These are phyloP conservation scores for Tenualosa ilisha DNA, from an alignment of 2,797 vertebrate species.

Conservation along the genomic window DNA sequence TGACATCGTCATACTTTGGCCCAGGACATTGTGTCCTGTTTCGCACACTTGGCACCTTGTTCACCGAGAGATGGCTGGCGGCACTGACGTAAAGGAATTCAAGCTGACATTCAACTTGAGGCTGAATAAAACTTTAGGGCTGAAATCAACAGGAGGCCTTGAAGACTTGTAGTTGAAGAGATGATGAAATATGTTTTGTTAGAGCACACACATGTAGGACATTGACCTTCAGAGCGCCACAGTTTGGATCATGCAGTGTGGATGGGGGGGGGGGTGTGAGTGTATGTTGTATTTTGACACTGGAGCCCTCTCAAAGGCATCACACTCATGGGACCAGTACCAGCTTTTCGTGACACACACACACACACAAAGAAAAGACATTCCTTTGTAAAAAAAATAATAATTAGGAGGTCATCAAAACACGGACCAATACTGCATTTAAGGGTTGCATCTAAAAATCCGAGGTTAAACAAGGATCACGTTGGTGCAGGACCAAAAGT, in stretches of 20 bases:
- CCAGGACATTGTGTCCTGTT: conserved; percentile 6
- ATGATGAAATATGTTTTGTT: neutral
- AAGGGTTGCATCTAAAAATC: neutral
- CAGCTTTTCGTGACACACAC: neutral
- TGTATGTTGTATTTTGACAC: neutral
- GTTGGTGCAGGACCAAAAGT: neutral
- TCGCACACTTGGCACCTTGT: conserved; percentile 7
- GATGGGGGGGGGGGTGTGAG: neutral
- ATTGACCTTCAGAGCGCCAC: too few species aligned
- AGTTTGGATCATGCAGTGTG: neutral
- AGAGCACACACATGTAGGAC: too few species aligned
- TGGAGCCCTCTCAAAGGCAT: neutral
- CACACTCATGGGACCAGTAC: neutral
- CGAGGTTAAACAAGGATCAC: neutral
- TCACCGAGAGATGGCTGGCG: neutral
- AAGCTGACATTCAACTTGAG: neutral
- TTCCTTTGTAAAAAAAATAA: neutral
- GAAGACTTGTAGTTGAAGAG: neutral
- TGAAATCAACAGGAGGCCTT: neutral
- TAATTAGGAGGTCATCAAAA: conserved; percentile 11
- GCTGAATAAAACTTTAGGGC: neutral
- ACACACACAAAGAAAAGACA: neutral
- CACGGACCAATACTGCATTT: neutral
- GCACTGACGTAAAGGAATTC: neutral
- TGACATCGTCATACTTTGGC: neutral